Base-by-base conservation (phyloP, 1,140 invertebrate species). In the Ceratoteleas bidentatus region DNA sequence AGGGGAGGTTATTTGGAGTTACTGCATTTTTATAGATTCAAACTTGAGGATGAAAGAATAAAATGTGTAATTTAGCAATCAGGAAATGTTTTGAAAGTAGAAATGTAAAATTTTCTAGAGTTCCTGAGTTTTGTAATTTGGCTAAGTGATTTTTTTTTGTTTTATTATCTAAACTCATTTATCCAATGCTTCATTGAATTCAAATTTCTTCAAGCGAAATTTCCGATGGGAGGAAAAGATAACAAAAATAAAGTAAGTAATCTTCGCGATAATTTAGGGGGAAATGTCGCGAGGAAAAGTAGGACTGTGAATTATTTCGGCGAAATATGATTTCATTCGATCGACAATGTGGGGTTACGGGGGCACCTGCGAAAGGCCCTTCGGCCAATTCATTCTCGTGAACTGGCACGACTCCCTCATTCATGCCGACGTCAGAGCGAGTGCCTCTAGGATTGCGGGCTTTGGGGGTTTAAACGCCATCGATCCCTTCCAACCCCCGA, bases 291-390 rank as follows among this genome's bases (percentile, higher is more conserved):
- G 50, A 24, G 34, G 43, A 66, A 66, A 68, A 60, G 68, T 61
- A 13, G 61, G 43, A 40, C 24, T 32, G 34, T 56, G 64, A 65
- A 58, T 70, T 60, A 65, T 56, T 65, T 72, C 65, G 60, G 53
- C 64, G 43, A 69, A 80, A 69, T 74, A 80, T 68, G 62, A 80
- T 68, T 80, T 68, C 56, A 74, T 74, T 73, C 62, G 54, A 80
- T 62, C 57, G 50, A 60, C 69, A 61, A 74, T 68, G 56, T 66
- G 50, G n/a, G 38, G 32, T 36, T 36, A 6, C 53, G 50, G n/a
- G 38, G 32, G 47, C 45, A 6, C 53, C 38, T 13, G 50, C 11
- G 74, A 73, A 68, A 66, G 57, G 64, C 61, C 77, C 70, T 69
- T 36, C 7, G 70, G 77, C 65, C 58, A 64, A 80, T 80, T 80